Percentiles rank a stretch among this genome's conserved stretches.
These are phyloP conservation scores for Phylloscopus whistleri DNA, from an alignment of 2,113 vertebrate species.

Conservation along the genomic window DNA sequence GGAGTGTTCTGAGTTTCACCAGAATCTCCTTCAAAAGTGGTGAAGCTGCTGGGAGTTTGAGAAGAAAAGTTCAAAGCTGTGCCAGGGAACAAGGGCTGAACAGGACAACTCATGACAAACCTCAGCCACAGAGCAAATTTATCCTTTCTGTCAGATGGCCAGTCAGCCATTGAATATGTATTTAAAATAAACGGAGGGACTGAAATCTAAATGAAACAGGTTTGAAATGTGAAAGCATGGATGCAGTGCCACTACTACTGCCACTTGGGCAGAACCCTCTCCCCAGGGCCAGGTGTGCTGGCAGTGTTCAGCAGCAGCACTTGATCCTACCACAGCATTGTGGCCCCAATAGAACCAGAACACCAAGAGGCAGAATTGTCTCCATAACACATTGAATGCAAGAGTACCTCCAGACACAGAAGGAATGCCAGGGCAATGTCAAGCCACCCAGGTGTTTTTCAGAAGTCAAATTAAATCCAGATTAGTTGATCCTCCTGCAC, in stretches of 20 bases:
- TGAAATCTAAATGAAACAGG: neutral
- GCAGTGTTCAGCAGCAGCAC: neutral
- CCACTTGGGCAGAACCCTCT: neutral
- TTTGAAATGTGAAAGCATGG: neutral
- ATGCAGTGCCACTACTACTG: fast-evolving
- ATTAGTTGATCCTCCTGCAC: neutral
- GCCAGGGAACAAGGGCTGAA: neutral
- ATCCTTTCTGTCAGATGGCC: neutral
- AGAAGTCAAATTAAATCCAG: neutral
- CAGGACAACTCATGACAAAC: fast-evolving
- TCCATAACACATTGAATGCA: fast-evolving
- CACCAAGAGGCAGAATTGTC: fast-evolving
- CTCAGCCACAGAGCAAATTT: neutral
- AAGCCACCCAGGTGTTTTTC: neutral
- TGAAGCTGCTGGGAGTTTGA: neutral
- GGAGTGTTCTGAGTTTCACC: neutral
- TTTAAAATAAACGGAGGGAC: neutral
- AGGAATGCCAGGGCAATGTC: neutral
- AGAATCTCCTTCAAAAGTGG: neutral
- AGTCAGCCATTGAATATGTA: neutral
- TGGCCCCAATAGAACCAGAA: neutral
- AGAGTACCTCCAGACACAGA: neutral
- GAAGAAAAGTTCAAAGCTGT: neutral
- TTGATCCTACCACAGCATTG: fast-evolving
- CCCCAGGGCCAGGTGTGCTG: fast-evolving